phyloP scores from a whole-genome alignment of 2,113 vertebrate species.

The Spermophilus dauricus region DNA sequence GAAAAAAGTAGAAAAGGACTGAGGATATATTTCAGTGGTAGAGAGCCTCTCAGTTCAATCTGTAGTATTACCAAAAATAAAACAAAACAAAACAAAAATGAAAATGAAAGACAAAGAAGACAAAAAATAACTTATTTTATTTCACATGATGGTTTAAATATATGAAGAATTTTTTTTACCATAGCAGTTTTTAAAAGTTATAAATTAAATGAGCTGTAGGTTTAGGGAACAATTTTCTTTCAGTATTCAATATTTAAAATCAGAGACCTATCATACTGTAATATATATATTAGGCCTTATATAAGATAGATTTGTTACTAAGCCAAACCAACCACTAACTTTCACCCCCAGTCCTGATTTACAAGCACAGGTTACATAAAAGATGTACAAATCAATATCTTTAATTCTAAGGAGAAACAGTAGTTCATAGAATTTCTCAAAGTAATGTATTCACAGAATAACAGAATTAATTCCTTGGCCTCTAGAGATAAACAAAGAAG shows the following conservation, averaged over 20 bases:
- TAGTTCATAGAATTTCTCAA: constrained; percentile 1
- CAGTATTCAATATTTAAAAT: constrained; percentile 14
- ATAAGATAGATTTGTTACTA: neutral
- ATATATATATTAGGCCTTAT: neutral
- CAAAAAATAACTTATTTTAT: neutral
- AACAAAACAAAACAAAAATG: no score
- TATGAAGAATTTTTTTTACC: constrained; percentile 46
- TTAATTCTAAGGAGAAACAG: constrained; percentile 34
- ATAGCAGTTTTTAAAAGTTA: neutral
- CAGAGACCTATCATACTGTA: neutral
- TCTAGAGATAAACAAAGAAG: constrained; percentile 8
- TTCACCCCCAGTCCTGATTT: neutral
- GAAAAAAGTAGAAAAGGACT: no score
- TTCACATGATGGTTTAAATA: neutral
- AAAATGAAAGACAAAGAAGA: constrained; percentile 6
- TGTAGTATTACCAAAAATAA: no score
- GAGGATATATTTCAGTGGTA: no score
- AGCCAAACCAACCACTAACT: neutral
- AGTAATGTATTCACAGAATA: neutral
- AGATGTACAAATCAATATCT: neutral
- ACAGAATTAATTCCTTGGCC: neutral
- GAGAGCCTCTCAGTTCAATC: no score
- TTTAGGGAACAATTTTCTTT: constrained; percentile 35
- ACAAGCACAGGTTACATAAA: neutral
- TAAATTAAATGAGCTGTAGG: constrained; percentile 30